Percentiles rank a stretch among this genome's conserved stretches.
Conservation (phyloP, 2,113 vertebrate species). For the Podarcis raffonei region DNA sequence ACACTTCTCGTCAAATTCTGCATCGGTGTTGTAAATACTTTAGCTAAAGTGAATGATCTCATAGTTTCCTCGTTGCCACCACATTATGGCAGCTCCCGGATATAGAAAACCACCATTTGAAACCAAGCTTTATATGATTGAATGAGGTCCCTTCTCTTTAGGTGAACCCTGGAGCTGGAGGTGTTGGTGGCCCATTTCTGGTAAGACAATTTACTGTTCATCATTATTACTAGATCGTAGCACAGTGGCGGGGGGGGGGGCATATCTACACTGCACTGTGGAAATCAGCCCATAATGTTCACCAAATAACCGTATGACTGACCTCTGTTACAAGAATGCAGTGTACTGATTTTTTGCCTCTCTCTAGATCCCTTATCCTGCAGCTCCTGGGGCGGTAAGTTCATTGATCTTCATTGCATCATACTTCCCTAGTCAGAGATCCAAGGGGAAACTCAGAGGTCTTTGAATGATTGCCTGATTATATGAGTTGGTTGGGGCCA, state of each 20-base stretch:
- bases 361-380: neutral
- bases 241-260: neutral
- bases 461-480: neutral
- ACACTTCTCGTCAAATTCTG: too few species aligned
- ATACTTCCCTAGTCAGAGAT: neutral
- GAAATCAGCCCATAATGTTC: neutral
- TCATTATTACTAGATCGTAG: neutral
- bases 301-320: neutral
- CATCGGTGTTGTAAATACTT: neutral
- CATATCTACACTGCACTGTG: neutral
- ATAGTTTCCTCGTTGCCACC: neutral
- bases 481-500: neutral
- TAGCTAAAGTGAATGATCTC: neutral
- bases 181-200: neutral
- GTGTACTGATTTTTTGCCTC: neutral
- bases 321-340: neutral
- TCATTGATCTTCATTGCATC: neutral
- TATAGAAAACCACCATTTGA: neutral
- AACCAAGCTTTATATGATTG: neutral
- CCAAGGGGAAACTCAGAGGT: neutral
- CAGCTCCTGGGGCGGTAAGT: neutral
- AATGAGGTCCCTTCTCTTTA: neutral
- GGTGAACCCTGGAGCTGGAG: neutral
- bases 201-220: neutral
- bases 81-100: neutral